Conservation (phyloP, 2,113 vertebrate species). For the Cranoglanis bouderius region DNA sequence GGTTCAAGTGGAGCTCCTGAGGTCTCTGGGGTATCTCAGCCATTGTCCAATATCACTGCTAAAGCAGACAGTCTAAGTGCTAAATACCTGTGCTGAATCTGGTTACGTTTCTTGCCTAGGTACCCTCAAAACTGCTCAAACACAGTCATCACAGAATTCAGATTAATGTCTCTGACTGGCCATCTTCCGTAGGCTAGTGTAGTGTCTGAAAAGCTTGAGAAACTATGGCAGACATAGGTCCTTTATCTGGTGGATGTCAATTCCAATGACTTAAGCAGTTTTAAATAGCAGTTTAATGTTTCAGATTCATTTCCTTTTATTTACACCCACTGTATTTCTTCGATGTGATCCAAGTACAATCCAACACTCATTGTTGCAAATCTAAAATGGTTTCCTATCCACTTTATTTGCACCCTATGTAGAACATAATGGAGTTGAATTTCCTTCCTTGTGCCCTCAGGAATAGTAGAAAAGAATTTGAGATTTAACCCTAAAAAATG, state of each 20-base stretch:
- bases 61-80: not conserved
- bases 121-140: not conserved
- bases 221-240: too few species aligned
- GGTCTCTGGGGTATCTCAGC: constrained; percentile 72
- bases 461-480: not conserved
- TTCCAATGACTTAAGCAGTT: not conserved
- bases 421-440: not conserved
- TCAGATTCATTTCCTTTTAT: not conserved
- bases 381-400: not conserved
- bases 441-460: not conserved
- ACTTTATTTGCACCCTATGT: not conserved
- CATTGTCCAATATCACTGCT: constrained; percentile 51
- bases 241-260: too few species aligned
- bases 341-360: not conserved
- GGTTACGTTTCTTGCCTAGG: not conserved
- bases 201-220: too few species aligned
- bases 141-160: too few species aligned
- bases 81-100: not conserved
- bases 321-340: not conserved
- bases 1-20: constrained; percentile 72
- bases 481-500: too few species aligned
- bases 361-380: not conserved
- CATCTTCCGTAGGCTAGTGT: not conserved
- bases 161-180: not conserved
- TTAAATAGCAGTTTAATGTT: not conserved